phyloP scores from a whole-genome alignment of 2,113 vertebrate genomes.

The Saimiri boliviensis region DNA sequence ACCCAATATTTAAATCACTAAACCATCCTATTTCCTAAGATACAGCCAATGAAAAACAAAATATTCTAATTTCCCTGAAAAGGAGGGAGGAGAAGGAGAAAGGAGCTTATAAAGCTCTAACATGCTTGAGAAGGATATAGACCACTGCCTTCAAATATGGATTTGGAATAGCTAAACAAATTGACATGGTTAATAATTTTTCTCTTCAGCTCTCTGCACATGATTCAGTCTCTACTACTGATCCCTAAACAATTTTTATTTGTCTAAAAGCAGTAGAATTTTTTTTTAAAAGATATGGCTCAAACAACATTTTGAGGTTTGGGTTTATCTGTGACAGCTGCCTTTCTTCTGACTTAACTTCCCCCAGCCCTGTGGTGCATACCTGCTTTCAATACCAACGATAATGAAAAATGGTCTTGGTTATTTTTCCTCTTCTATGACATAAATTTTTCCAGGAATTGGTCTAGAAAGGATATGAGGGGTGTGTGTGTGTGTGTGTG shows the following conservation, averaged over 20 bases:
- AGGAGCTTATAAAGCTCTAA: background rate
- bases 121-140: background rate
- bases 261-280: background rate
- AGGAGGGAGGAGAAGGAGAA: background rate
- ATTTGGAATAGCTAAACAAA: background rate
- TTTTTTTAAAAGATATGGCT: background rate
- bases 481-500: background rate
- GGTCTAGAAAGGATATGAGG: background rate
- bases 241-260: background rate
- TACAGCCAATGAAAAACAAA: background rate
- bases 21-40: background rate
- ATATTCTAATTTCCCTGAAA: background rate
- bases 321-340: background rate
- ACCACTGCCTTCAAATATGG: background rate
- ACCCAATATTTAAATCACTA: background rate
- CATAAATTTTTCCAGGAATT: background rate
- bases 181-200: background rate
- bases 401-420: background rate
- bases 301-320: background rate
- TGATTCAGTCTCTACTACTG: background rate
- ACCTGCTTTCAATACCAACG: background rate
- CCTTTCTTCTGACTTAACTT: background rate
- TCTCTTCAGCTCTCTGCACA: background rate
- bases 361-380: accelerated
- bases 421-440: background rate